phyloP scores from a whole-genome alignment of 2,113 vertebrate species.

The Oryzias melastigma region DNA sequence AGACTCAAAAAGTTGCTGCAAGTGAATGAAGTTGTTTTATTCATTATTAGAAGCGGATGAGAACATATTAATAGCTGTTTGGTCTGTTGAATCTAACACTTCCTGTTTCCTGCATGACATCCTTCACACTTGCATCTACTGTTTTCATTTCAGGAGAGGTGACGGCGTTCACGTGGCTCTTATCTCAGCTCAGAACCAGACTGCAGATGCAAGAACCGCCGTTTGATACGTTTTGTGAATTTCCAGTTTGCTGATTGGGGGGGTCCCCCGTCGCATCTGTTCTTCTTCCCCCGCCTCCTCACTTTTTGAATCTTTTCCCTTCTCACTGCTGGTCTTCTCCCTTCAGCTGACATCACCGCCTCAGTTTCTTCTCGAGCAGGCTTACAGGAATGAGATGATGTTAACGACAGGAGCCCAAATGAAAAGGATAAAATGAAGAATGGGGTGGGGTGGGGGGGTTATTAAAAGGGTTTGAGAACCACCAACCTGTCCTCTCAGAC shows the following conservation, averaged over 20 bases:
- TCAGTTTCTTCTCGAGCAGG: slow-evolving; percentile 15
- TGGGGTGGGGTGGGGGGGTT: background rate
- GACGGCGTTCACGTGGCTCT: slow-evolving; percentile 5
- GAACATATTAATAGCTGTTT: too few relatives aligned
- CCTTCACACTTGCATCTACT: too few relatives aligned
- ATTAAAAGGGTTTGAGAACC: slow-evolving; percentile 37
- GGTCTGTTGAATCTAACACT: background rate
- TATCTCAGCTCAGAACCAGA: slow-evolving; percentile 9
- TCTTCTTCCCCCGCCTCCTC: slow-evolving; percentile 66
- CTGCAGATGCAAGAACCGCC: background rate
- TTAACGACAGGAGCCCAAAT: background rate
- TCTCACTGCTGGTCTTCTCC: slow-evolving; percentile 1
- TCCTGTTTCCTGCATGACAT: background rate
- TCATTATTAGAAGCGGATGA: too few relatives aligned
- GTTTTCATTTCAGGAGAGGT: background rate
- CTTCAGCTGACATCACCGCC: slow-evolving; percentile 3
- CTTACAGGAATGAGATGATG: slow-evolving; percentile 17
- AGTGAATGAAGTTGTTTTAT: too few relatives aligned
- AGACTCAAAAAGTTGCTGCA: too few relatives aligned
- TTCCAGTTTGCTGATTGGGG: slow-evolving; percentile 53
- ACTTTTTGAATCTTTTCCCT: slow-evolving; percentile 49
- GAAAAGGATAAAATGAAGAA: background rate
- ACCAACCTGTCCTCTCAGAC: slow-evolving; percentile 51
- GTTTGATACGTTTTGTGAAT: slow-evolving; percentile 49
- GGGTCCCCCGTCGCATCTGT: slow-evolving; percentile 31